Evolutionary conservation across 2,797 vertebrate species (phyloP).

Genomic region (Lutjanus campechanus): DNA sequence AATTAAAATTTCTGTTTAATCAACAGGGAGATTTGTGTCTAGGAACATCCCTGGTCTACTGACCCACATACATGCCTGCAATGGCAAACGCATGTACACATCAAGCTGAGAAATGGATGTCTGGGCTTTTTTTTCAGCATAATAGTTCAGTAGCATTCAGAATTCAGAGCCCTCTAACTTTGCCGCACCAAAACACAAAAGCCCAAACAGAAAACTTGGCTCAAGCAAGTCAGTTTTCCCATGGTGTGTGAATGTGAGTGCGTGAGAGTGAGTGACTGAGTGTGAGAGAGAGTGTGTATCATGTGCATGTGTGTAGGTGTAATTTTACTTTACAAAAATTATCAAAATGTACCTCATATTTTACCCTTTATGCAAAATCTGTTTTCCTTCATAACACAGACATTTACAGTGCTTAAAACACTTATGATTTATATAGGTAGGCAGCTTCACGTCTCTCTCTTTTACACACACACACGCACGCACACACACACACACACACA

Average conservation of each 20-base stretch:
- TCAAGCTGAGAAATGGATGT: slow-evolving; percentile 12
- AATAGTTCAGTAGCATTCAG: slow-evolving; percentile 51
- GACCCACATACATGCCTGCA: background rate
- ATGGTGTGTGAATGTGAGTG: slow-evolving; percentile 22
- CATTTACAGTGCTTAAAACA: slow-evolving; percentile 72
- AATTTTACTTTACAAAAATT: slow-evolving; percentile 46
- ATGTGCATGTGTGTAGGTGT: slow-evolving; percentile 21
- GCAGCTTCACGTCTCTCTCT: slow-evolving; percentile 63
- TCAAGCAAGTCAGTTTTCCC: slow-evolving; percentile 39
- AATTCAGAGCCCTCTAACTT: slow-evolving; percentile 39
- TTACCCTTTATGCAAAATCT: slow-evolving; percentile 44
- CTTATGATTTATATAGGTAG: slow-evolving; percentile 74
- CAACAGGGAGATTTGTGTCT: too few relatives aligned
- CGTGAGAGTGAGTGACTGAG: slow-evolving; percentile 14
- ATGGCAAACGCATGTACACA: slow-evolving; percentile 1
- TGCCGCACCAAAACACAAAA: slow-evolving; percentile 46
- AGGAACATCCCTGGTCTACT: too few relatives aligned
- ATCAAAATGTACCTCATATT: slow-evolving; percentile 41
- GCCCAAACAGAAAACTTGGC: slow-evolving; percentile 49
- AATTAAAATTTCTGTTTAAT: too few relatives aligned
- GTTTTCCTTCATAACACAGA: slow-evolving; percentile 56
- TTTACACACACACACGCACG: slow-evolving; percentile 47
- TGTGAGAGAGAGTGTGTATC: background rate
- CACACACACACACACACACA: slow-evolving; percentile 80
- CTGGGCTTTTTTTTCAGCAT: background rate